These are phyloP conservation scores for Plebejus melissa DNA, from an alignment of 2,888 invertebrate species.

Conservation along the genomic window DNA sequence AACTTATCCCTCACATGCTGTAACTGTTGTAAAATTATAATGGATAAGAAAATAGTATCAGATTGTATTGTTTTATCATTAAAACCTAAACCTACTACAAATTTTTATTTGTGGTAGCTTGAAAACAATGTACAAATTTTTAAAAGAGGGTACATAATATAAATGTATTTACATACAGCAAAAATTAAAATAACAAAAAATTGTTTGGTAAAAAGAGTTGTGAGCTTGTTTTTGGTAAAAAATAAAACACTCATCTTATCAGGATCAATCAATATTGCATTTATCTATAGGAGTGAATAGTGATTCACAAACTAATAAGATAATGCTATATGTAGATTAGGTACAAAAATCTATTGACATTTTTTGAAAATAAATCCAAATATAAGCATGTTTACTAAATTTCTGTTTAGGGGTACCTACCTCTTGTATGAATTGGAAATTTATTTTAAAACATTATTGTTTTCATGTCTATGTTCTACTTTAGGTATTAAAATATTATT, in stretches of 20 bases:
- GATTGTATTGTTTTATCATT: background rate
- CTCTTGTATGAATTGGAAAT: no score
- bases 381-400: background rate
- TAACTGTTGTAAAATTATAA: background rate
- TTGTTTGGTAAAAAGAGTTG: no score
- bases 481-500: no score
- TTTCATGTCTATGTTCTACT: no score
- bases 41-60: background rate
- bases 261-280: conserved; percentile 21
- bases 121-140: no score
- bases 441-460: no score
- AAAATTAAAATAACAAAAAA: no score
- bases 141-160: no score
- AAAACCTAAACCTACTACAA: no score
- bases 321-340: background rate
- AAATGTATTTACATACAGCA: no score
- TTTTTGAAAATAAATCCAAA: background rate
- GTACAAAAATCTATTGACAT: background rate
- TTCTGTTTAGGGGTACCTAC: background rate
- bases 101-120: no score
- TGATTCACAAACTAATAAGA: conserved; percentile 14
- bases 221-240: no score
- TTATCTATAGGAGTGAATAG: conserved; percentile 9
- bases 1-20: background rate
- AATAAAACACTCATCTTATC: background rate